Evolutionary conservation across 2,113 vertebrate species (phyloP), one percentile per base, ranked within the genome.

Genomic region (Sylvia atricapilla): DNA sequence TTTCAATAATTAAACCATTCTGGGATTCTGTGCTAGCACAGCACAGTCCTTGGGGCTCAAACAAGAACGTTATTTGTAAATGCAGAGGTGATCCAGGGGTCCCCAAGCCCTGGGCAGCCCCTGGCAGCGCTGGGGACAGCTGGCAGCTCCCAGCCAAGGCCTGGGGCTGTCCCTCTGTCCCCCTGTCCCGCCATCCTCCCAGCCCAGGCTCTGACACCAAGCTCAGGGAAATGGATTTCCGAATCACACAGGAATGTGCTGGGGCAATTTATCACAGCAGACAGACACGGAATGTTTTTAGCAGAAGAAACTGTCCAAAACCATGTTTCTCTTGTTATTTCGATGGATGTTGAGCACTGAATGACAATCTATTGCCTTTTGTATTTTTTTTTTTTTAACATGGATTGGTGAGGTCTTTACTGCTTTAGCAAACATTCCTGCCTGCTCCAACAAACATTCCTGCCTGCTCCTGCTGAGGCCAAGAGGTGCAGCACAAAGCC

Each of bases 161-260:
- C 41, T 41, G 37, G 56, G 13, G 17, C 59, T 21, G 37, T 0
- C 27, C 35, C 6, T 0, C 15, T 0, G 10, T 55, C 56, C 62
- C n/a, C 2, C 50, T 9, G 46, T 21, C 7, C 39, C 21, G 0
- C 56, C 4, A 7, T 6, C 20, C 64, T 7, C 9, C 49, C 5
- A 2, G 4, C 43, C 23, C 90, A 46, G 60, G 15, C 90, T 64
- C 41, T 33, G 67, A 35, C 53, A 13, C 33, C 11, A 4, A 25
- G 49, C 15, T 0, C 66, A 37, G 27, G 37, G 63, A 68, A 63
- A 13, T 7, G 14, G 28, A 28, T 68, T 84, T 87, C 50, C 0
- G 1, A 31, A 33, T 33, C 50, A 5, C 11, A 2, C 19, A 39
- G 56, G 50, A 68, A 17, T 23, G 46, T 52, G 39, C 85, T 6